Percentiles rank a stretch among this genome's conserved stretches.
phyloP scores from a whole-genome alignment of 2,888 invertebrate species.

The Cremastinae sp. region DNA sequence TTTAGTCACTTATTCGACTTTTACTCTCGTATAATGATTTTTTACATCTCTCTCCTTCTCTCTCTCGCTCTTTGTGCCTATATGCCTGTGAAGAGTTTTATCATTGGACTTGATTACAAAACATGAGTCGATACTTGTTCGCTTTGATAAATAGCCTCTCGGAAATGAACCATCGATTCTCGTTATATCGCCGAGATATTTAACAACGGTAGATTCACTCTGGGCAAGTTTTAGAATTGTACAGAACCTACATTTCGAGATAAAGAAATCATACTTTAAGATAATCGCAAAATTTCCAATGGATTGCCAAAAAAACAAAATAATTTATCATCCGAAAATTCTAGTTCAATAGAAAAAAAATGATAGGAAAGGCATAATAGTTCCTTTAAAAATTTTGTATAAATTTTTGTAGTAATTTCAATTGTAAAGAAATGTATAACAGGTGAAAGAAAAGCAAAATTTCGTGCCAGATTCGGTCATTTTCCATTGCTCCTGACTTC shows the following conservation, averaged over 20 bases:
- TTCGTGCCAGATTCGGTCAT: constrained; percentile 3
- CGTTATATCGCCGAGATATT: constrained; percentile 52
- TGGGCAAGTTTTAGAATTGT: constrained; percentile 25
- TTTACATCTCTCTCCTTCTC: not conserved
- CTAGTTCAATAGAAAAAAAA: too few relatives aligned
- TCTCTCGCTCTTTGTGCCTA: not conserved
- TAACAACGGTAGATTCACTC: constrained; percentile 51
- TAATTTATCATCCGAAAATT: too few relatives aligned
- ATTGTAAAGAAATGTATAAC: too few relatives aligned
- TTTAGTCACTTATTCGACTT: constrained; percentile 16
- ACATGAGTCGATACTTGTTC: constrained; percentile 44
- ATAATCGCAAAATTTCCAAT: too few relatives aligned
- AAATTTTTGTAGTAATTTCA: too few relatives aligned
- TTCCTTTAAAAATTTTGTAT: too few relatives aligned
- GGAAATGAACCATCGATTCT: constrained; percentile 61
- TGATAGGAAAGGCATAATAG: too few relatives aligned
- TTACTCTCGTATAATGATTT: constrained; percentile 23
- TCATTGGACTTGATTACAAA: constrained; percentile 37
- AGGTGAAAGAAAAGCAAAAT: too few relatives aligned
- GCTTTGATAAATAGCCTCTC: constrained; percentile 64
- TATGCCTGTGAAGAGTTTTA: constrained; percentile 25
- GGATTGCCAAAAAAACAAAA: too few relatives aligned
- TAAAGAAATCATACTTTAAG: constrained; percentile 52
- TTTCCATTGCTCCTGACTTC: constrained; percentile 43
- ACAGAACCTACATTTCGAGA: constrained; percentile 31